Evolutionary conservation across 64 coral and sea anemone genomes (phyloP).

Genomic region (Montipora cactus): DNA sequence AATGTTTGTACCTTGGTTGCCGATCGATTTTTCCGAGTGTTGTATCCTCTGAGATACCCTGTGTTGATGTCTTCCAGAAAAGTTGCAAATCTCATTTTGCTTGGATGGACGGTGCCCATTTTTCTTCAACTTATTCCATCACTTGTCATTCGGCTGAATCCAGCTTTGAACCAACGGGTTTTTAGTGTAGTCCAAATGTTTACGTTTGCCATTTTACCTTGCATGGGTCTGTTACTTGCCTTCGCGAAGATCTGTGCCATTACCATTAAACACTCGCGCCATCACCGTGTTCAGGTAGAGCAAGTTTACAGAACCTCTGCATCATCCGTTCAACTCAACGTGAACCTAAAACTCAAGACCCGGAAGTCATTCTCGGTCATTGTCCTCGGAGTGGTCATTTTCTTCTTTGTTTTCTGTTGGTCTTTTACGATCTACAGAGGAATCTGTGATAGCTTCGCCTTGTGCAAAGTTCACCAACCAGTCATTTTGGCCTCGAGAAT

Average conservation of each 20-base stretch:
- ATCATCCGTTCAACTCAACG: not conserved
- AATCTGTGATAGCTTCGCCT: not conserved
- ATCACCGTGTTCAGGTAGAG: not conserved
- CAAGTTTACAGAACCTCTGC: not conserved
- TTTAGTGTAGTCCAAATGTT: slow-evolving; percentile 36
- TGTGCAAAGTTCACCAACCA: not conserved
- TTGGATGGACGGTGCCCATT: slow-evolving; percentile 31
- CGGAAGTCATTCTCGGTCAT: slow-evolving; percentile 19
- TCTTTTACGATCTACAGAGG: slow-evolving; percentile 10
- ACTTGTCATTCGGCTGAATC: not conserved
- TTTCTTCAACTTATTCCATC: slow-evolving; percentile 12
- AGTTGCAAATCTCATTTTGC: not conserved
- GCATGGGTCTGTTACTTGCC: slow-evolving; percentile 18
- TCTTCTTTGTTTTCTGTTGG: slow-evolving; percentile 53
- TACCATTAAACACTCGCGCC: slow-evolving; percentile 11
- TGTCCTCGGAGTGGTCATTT: slow-evolving; percentile 42
- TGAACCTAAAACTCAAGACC: too few species aligned
- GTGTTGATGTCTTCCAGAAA: slow-evolving; percentile 33
- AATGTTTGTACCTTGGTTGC: slow-evolving; percentile 47
- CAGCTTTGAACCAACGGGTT: not conserved
- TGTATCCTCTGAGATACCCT: slow-evolving; percentile 33
- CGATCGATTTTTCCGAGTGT: slow-evolving; percentile 21
- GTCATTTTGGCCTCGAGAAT: not conserved
- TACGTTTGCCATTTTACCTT: slow-evolving; percentile 47
- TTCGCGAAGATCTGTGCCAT: slow-evolving; percentile 49